Evolutionary conservation across 1,140 invertebrate genomes (phyloP), one percentile per base, ranked within the genome.

Genomic region (Orchesella cincta): DNA sequence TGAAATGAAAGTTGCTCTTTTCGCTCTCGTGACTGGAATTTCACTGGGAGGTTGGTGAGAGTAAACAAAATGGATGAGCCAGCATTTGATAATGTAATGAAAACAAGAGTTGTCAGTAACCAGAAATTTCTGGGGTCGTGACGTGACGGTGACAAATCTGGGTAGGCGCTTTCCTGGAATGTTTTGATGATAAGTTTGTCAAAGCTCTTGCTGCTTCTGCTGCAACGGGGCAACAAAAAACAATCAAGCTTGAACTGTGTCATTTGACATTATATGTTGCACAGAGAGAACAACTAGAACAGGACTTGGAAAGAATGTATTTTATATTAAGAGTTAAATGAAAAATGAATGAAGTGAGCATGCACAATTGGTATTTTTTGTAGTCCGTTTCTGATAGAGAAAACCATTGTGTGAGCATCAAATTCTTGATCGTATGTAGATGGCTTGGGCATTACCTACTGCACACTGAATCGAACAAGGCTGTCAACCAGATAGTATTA

Each of bases 101-200:
- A 67, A 67, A 67, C 23, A 67, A 67, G 33, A 67, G 26, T 67
- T 67, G 62, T 67, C 62, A 33, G 62, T 12, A 33, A 57, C 39
- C 39, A 23, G 29, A 67, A 23, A 23, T 67, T 23, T 67, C 31
- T 67, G 26, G n/a, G n/a, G n/a, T 14, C 54, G 54, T 33, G 62
- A 67, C 62, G 28, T 67, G 62, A 67, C 62, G 62, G 31, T 67
- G 62, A 67, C 62, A 67, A 67, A 67, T 67, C 62, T 67, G 62
- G 62, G 62, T 67, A 67, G 26, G 29, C 31, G 26, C 31, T 67
- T 67, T 31, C 33, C 52, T 23, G 62, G 62, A 67, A 67, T 67
- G 62, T 67, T 26, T 16, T 18, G 1, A 23, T 31, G 62, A 67
- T 67, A 67, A 67, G 62, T 67, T 67, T 67, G 62, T 67, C 62